Base-by-base conservation (phyloP, 2,113 vertebrate genomes). In the Cyprinus carpio region DNA sequence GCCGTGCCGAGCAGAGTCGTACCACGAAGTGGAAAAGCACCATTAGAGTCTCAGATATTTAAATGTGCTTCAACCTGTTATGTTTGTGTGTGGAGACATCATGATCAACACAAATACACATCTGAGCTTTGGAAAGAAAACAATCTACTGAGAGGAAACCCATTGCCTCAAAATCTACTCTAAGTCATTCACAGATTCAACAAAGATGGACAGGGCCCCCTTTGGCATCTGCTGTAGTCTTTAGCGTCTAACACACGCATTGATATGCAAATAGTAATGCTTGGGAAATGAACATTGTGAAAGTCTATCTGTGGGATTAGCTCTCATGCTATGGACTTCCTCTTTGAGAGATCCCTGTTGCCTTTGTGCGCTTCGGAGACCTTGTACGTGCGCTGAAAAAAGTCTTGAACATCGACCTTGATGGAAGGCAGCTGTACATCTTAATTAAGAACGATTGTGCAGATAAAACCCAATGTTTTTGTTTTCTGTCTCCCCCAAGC, bases 201-300 rank as follows among this genome's bases (percentile, higher is more conserved):
- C 49, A 83, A 56, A 83, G 27, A 79, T 64, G 74, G 29, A 82
- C 40, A n/a, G 65, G 84, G 87, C 87, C 87, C 77, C 86, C 27
- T 67, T 54, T 87, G 82, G 83, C 64, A 84, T 71, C 75, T 18
- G 23, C 60, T 54, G 29, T 65, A 62, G 29, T 25, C 18, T 46
- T 34, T 84, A 49, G 27, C 72, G 31, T 81, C 81, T 40, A 65
- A 85, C 72, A 72, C 79, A 82, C 84, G 76, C 84, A 94, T 94
- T 94, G 90, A 94, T 85, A 94, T 94, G 93, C 90, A 94, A 94
- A 95, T 95, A 88, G 86, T 56, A 72, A 60, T 75, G 89, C 91
- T 88, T 93, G 89, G 92, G 91, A 92, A 93, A 82, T 46, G 7
- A 83, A 81, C 76, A 72, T 85, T 80, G 71, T n/a, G 11, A 88